A percentile compares a stretch with the other conserved stretches of the same genome.
Evolutionary conservation across 1,140 invertebrate genomes (phyloP).

Genomic region (Nomia melanderi): DNA sequence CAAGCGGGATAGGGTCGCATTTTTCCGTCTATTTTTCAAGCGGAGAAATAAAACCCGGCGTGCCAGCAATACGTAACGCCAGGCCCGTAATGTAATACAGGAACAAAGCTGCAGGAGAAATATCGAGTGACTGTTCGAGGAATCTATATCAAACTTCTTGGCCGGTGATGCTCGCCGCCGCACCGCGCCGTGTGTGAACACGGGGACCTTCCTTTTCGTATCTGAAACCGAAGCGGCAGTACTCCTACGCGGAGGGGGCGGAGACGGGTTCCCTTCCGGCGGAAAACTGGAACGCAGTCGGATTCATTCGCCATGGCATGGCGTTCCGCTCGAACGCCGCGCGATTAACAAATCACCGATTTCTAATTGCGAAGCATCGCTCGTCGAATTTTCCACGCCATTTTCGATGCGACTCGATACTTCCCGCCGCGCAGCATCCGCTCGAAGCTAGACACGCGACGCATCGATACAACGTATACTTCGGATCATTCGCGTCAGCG

Average conservation of each 20-base stretch:
- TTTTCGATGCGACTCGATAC: too few relatives aligned
- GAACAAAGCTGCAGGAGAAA: conserved; percentile 62
- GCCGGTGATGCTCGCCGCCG: conserved; percentile 33
- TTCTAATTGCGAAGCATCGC: not conserved
- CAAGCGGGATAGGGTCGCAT: conserved; percentile 2
- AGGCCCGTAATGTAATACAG: conserved; percentile 59
- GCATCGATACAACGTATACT: too few relatives aligned
- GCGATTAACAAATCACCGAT: conserved; percentile 21
- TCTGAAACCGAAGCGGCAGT: not conserved
- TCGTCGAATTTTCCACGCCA: not conserved
- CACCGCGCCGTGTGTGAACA: conserved; percentile 26
- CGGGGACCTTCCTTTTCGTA: conserved; percentile 4
- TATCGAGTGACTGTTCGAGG: conserved; percentile 57
- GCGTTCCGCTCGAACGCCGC: conserved; percentile 18
- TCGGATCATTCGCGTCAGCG: not conserved
- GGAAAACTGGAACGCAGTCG: conserved; percentile 32
- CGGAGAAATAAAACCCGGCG: conserved; percentile 54
- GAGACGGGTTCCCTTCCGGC: conserved; percentile 7
- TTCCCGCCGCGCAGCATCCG: too few relatives aligned
- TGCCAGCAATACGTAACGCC: conserved; percentile 54
- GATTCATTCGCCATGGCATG: conserved; percentile 23
- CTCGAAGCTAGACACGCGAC: too few relatives aligned
- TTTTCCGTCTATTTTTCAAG: conserved; percentile 49
- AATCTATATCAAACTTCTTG: conserved; percentile 64
- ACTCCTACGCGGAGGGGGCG: conserved; percentile 4